Percentiles rank a stretch among this genome's conserved stretches.
Conservation (phyloP, 2,797 vertebrate species). For the Phaenicophaeus curvirostris region DNA sequence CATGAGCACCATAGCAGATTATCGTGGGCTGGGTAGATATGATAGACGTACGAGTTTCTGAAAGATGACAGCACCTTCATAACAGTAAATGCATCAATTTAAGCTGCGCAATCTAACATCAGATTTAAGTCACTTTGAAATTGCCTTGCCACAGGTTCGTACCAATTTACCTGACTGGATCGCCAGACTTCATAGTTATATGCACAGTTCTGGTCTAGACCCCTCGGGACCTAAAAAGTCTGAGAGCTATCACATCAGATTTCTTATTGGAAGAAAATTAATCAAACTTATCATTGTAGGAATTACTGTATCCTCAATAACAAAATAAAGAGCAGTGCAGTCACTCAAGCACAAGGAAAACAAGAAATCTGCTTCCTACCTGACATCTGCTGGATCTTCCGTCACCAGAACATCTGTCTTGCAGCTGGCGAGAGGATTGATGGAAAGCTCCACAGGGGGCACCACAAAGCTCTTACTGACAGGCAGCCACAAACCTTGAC, state of each 20-base stretch:
- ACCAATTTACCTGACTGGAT: neutral
- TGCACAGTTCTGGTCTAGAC: neutral
- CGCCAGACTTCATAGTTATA: neutral
- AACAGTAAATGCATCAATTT: neutral
- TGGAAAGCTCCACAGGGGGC: slow-evolving; percentile 95
- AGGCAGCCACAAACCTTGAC: slow-evolving; percentile 97
- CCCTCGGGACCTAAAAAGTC: neutral
- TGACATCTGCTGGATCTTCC: slow-evolving; percentile 96
- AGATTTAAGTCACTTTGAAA: neutral
- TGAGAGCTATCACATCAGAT: neutral
- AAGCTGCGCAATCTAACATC: neutral
- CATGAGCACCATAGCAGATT: neutral
- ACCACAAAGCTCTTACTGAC: slow-evolving; percentile 99
- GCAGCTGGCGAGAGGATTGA: slow-evolving; percentile 97
- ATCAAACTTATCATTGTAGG: slow-evolving; percentile 19
- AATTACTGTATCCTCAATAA: slow-evolving; percentile 19
- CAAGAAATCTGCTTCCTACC: slow-evolving; percentile 80
- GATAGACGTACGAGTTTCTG: neutral
- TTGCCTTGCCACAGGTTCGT: neutral
- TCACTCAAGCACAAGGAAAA: neutral
- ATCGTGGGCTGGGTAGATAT: neutral
- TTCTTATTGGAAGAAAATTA: slow-evolving; percentile 14
- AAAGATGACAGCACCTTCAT: neutral
- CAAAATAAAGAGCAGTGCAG: neutral
- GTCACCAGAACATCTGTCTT: slow-evolving; percentile 97